Percentiles rank a stretch among this genome's conserved stretches.
phyloP scores from a whole-genome alignment of 37 sponge, comb jelly and placozoan genomes.

The Chondrosia reniformis region DNA sequence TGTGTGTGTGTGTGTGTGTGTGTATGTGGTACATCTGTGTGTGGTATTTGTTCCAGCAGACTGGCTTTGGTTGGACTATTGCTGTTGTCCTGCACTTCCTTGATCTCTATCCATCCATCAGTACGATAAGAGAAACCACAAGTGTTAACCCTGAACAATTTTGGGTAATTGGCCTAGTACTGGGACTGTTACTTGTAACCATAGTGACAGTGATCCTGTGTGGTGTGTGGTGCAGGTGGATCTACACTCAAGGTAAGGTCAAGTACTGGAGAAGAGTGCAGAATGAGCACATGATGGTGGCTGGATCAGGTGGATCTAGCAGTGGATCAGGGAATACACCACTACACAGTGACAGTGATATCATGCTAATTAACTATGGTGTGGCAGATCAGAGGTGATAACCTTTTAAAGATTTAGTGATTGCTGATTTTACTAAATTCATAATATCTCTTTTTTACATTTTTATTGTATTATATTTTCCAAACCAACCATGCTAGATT shows the following conservation, averaged over 20 bases:
- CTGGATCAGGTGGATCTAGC: conserved; percentile 1
- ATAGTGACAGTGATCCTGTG: conserved; percentile 7
- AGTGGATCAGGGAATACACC: no score
- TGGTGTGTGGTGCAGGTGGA: conserved; percentile 41
- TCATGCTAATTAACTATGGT: no score
- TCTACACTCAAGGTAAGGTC: conserved; percentile 37
- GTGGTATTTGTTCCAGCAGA: conserved; percentile 9
- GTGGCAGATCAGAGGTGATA: no score
- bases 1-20: conserved; percentile 1
- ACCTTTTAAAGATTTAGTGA: no score
- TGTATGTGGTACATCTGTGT: background rate
- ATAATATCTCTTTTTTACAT: no score
- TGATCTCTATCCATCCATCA: conserved; percentile 32
- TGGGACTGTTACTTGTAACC: conserved; percentile 15
- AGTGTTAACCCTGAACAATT: background rate
- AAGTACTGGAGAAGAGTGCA: conserved; percentile 54
- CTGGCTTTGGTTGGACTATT: conserved; percentile 89
- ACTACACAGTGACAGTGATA: no score
- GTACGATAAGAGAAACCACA: background rate
- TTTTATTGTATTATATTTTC: no score
- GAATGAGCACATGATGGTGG: conserved; percentile 43
- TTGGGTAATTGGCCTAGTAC: conserved; percentile 14
- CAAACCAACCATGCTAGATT: no score
- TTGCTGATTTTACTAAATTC: no score
- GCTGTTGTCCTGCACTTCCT: conserved; percentile 66